Base-by-base conservation (phyloP, 2,797 vertebrate species). In the Bufotes viridis region DNA sequence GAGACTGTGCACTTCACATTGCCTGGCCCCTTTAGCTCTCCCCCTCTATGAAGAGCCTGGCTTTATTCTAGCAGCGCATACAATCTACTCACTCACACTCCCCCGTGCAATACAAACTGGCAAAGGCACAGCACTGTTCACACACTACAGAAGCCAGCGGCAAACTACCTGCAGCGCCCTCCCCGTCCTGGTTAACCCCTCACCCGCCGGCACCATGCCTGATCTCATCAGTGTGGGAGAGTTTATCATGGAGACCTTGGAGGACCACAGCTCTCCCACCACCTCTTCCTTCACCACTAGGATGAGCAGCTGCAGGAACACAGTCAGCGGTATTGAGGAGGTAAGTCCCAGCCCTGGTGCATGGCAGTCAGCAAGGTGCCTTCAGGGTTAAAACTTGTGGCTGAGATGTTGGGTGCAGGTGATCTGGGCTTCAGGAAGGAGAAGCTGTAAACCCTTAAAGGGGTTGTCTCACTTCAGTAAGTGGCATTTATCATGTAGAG, bases 181-280 rank as follows among this genome's bases (percentile, higher is more conserved):
- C 29, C 42, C 29, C 53, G 2, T 63, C 29, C 17, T 24, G 67
- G 63, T n/a, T 57, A 72, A 70, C 60, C 12, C 17, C 53, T 10
- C 12, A 24, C 2, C 75, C 58, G 12, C 26, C 49, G 74, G 82
- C 74, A 85, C 57, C 87, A 93, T 93, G 94, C 93, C 91, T 12
- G 92, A 94, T 91, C 92, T 93, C 69, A 93, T 95, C 82, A 93
- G 92, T 0, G 94, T 93, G 78, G 55, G 91, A 0, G 91, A 95
- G 83, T 96, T 96, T 86, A 87, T 96, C 84, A 90, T 91, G 87
- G 92, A 93, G 91, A 92, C 87, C 0, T 92, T 92, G 91, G 93
- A 95, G 86, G 94, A 95, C 92, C 94, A 94, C 92, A 94, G 92
- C 91, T 95, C 93, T 0, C 94, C 94, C 51, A 95, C 93, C 84